phyloP scores from a whole-genome alignment of 2,797 vertebrate species.

The Novumbra hubbsi region DNA sequence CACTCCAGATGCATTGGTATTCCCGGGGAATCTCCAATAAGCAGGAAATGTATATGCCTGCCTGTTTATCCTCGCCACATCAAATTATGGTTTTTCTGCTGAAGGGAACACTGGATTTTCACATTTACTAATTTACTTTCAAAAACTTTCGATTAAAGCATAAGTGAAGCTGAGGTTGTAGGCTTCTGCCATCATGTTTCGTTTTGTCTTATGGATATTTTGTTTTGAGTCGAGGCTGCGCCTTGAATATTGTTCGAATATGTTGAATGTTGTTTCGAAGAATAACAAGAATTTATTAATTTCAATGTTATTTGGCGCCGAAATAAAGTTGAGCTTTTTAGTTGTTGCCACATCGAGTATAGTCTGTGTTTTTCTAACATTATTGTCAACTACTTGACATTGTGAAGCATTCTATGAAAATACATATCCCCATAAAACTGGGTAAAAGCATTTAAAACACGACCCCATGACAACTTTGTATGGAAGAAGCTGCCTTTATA shows the following conservation, averaged over 20 bases:
- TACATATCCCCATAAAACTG: background rate
- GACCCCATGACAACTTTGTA: constrained; percentile 10
- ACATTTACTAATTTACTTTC: constrained; percentile 31
- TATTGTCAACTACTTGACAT: background rate
- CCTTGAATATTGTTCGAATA: constrained; percentile 49
- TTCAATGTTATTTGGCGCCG: constrained; percentile 45
- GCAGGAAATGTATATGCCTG: constrained; percentile 42
- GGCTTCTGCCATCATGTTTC: constrained; percentile 40
- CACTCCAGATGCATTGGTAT: constrained; percentile 25
- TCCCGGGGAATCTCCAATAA: constrained; percentile 41
- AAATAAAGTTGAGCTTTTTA: constrained; percentile 60
- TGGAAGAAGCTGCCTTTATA: constrained; percentile 19
- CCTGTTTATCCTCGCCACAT: constrained; percentile 26
- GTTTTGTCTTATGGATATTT: constrained; percentile 25
- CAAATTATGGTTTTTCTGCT: constrained; percentile 45
- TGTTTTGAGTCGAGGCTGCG: constrained; percentile 70
- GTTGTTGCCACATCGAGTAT: background rate
- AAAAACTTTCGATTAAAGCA: background rate
- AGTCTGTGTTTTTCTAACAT: background rate
- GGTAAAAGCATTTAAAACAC: background rate
- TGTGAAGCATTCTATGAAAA: background rate
- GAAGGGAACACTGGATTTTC: constrained; percentile 55
- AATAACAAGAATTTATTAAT: constrained; percentile 22
- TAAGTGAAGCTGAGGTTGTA: background rate
- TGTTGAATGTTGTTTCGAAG: constrained; percentile 26